These are phyloP conservation scores for Bothrops alternatus DNA, from an alignment of 2,797 vertebrate genomes.

Conservation along the genomic window DNA sequence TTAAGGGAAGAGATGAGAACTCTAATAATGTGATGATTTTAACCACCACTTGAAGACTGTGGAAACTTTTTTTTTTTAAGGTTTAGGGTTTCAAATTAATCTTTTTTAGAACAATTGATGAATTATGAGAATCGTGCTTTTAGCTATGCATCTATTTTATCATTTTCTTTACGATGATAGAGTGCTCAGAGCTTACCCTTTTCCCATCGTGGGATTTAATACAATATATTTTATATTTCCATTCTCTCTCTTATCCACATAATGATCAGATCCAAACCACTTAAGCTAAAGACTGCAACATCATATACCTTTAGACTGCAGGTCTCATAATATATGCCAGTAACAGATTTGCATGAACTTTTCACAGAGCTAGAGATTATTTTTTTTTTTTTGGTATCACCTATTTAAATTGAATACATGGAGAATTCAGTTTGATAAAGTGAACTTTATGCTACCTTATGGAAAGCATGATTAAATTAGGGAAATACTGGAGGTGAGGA, in stretches of 20 bases:
- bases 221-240: background rate
- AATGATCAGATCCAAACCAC: background rate
- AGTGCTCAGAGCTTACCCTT: background rate
- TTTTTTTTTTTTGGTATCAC: background rate
- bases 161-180: background rate
- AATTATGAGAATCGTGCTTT: background rate
- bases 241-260: background rate
- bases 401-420: background rate
- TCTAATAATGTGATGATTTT: slow-evolving; percentile 13
- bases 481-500: background rate
- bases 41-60: background rate
- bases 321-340: background rate
- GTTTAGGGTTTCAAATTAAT: background rate
- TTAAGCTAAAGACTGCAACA: background rate
- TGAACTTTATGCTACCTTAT: background rate
- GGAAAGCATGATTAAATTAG: background rate
- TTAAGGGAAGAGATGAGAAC: slow-evolving; percentile 31
- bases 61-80: slow-evolving; percentile 1
- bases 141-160: background rate
- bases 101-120: background rate
- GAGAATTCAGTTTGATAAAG: background rate
- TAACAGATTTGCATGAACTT: too few relatives aligned
- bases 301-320: background rate
- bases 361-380: background rate
- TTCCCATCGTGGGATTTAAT: background rate